phyloP scores from a whole-genome alignment of 2,888 invertebrate genomes.

The Pyrocoelia pectoralis region DNA sequence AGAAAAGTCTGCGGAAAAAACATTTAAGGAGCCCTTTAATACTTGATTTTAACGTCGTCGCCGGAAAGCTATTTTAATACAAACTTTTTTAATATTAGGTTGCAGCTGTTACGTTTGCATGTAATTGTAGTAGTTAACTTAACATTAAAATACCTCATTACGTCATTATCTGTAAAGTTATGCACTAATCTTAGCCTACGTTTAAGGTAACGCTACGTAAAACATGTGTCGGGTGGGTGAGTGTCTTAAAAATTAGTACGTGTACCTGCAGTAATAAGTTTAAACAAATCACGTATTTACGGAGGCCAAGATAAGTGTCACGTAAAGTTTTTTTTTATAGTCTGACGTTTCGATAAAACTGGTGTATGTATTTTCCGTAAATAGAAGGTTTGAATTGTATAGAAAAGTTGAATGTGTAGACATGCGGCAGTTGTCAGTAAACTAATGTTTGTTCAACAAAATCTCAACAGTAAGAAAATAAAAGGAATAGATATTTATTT shows the following conservation, averaged over 20 bases:
- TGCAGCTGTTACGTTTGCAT: constrained; percentile 5
- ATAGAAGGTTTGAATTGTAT: background rate
- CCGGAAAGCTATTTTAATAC: background rate
- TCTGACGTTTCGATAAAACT: background rate
- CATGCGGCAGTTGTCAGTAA: constrained; percentile 7
- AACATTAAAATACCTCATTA: constrained; percentile 10
- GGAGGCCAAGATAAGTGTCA: background rate
- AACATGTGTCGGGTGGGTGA: background rate
- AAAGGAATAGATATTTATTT: no score
- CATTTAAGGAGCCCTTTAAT: no score
- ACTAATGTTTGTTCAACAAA: constrained; percentile 11
- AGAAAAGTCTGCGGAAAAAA: no score
- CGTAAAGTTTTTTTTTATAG: background rate
- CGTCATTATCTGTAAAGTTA: constrained; percentile 10
- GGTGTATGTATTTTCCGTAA: background rate
- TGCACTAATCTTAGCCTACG: background rate
- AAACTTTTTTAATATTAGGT: constrained; percentile 2
- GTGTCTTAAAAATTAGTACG: background rate
- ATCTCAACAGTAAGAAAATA: background rate
- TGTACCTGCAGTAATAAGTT: no score
- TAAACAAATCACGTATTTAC: background rate
- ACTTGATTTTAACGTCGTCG: no score
- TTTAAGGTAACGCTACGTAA: background rate
- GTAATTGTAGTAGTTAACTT: constrained; percentile 4
- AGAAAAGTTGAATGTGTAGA: background rate